Conservation (phyloP, 2,113 vertebrate genomes). For the Dunckerocampus dactyliophorus region DNA sequence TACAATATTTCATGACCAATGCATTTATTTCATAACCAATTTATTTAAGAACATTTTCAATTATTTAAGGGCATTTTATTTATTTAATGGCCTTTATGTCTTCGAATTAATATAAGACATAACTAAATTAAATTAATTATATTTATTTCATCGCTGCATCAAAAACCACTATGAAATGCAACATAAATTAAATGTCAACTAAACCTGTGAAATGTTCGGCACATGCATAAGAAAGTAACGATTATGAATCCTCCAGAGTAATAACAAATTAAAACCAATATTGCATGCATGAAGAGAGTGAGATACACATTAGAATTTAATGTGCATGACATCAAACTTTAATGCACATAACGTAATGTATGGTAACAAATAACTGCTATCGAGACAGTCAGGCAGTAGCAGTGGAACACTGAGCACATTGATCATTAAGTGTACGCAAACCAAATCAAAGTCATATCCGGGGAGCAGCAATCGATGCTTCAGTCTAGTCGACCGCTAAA, state of each 20-base stretch:
- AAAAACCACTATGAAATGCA: too few relatives aligned
- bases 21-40: neutral
- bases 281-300: neutral
- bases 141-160: too few relatives aligned
- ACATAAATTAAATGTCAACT: neutral
- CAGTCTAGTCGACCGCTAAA: constrained; percentile 44
- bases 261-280: neutral
- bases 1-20: neutral
- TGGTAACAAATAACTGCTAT: neutral
- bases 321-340: neutral
- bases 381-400: constrained; percentile 7
- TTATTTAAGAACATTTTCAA: too few relatives aligned
- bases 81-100: too few relatives aligned
- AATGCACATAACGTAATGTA: neutral
- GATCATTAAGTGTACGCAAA: constrained; percentile 34
- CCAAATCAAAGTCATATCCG: constrained; percentile 48
- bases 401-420: constrained; percentile 25
- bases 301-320: neutral
- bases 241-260: neutral
- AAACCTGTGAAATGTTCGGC: too few relatives aligned
- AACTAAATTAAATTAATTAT: too few relatives aligned
- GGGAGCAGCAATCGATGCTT: constrained; percentile 49
- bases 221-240: too few relatives aligned
- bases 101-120: too few relatives aligned
- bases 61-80: too few relatives aligned